Percentiles rank a stretch among this genome's conserved stretches.
phyloP scores from a whole-genome alignment of 2,888 invertebrate species.

The Teinopalpus imperialis region DNA sequence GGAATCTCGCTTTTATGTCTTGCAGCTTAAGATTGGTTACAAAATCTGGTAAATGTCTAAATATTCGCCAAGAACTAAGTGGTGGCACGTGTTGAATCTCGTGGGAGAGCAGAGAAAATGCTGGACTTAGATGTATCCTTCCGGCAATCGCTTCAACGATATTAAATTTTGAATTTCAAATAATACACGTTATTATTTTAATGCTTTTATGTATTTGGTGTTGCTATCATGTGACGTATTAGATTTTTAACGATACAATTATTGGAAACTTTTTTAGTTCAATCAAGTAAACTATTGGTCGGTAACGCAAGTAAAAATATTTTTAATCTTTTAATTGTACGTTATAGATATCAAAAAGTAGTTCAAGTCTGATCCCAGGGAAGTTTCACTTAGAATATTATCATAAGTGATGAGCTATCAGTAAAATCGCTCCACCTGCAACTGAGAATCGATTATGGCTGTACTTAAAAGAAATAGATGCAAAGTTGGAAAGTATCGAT shows the following conservation, averaged over 20 bases:
- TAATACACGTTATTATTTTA: constrained; percentile 43
- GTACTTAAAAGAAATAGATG: constrained; percentile 25
- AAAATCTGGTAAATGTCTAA: constrained; percentile 45
- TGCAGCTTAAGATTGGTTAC: constrained; percentile 35
- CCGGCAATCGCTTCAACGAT: constrained; percentile 66
- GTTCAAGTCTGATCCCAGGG: constrained; percentile 15
- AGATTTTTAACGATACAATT: neutral
- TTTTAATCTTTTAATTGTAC: constrained; percentile 21
- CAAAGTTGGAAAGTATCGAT: constrained; percentile 33
- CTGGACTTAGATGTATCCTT: constrained; percentile 71
- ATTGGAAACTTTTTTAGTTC: constrained; percentile 19
- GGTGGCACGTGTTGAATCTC: constrained; percentile 71
- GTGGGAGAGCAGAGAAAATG: constrained; percentile 57
- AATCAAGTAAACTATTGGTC: constrained; percentile 17
- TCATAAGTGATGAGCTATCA: constrained; percentile 17
- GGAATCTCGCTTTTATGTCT: constrained; percentile 56
- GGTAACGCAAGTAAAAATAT: constrained; percentile 16
- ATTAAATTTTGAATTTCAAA: constrained; percentile 63
- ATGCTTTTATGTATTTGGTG: too few species aligned
- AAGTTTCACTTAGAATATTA: constrained; percentile 22
- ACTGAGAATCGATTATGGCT: constrained; percentile 29
- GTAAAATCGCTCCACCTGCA: constrained; percentile 13
- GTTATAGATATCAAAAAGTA: constrained; percentile 10
- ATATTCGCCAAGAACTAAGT: constrained; percentile 68
- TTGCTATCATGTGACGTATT: too few species aligned